A percentile compares a stretch with the other conserved stretches of the same genome.
These are phyloP conservation scores for Edolisoma coerulescens DNA, from an alignment of 2,113 vertebrate species.

Conservation along the genomic window DNA sequence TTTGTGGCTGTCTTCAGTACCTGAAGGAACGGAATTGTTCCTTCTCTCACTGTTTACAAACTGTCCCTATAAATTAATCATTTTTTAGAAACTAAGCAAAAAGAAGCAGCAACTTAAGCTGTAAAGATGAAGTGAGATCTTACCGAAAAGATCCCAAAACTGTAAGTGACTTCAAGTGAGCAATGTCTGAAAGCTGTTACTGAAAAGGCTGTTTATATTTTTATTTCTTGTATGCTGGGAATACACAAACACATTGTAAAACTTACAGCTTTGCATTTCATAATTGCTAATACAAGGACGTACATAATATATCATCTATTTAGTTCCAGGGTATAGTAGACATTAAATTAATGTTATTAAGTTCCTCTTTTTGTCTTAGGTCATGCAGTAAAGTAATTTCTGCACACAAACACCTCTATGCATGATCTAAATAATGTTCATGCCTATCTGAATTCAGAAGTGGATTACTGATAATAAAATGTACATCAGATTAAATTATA, in stretches of 20 bases:
- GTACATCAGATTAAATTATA: background rate
- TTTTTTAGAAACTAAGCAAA: background rate
- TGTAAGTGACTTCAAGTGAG: background rate
- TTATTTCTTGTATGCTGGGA: background rate
- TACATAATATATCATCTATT: background rate
- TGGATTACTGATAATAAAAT: background rate
- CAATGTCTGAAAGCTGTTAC: background rate
- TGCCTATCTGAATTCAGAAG: background rate
- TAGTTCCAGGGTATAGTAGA: background rate
- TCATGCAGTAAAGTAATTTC: background rate
- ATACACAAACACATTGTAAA: background rate
- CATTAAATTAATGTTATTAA: background rate
- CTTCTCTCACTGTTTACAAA: background rate
- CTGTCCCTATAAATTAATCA: background rate
- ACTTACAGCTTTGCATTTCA: background rate
- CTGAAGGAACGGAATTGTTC: background rate
- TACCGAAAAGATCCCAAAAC: background rate
- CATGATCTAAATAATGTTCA: background rate
- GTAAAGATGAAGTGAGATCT: background rate
- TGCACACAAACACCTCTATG: background rate
- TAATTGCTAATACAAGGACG: background rate
- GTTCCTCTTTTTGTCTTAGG: background rate
- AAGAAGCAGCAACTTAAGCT: background rate
- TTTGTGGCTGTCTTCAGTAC: background rate
- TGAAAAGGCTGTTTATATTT: background rate